phyloP scores from a whole-genome alignment of 1,140 invertebrate species.

The Trypoxylus dichotomus region DNA sequence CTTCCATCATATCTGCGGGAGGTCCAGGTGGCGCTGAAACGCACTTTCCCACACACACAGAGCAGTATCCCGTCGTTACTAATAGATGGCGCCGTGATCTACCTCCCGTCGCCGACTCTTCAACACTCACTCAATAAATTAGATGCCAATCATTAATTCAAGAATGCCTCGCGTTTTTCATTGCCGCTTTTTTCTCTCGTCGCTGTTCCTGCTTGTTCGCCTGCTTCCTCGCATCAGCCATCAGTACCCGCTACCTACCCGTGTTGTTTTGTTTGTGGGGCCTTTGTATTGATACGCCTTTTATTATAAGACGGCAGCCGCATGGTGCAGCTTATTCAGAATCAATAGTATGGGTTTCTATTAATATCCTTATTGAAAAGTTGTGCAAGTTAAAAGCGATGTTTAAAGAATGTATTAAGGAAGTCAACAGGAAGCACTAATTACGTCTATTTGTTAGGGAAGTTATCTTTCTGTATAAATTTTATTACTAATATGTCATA shows the following conservation, averaged over 20 bases:
- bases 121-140: constrained; percentile 42
- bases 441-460: too few species aligned
- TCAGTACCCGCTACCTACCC: background rate
- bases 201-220: background rate
- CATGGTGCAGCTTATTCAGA: background rate
- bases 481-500: too few species aligned
- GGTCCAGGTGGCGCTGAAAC: constrained; percentile 42
- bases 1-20: constrained; percentile 38
- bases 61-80: constrained; percentile 34
- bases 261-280: background rate
- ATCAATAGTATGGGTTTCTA: background rate
- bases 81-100: constrained; percentile 43
- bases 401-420: background rate
- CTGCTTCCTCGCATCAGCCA: background rate
- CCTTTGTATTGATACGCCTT: constrained; percentile 2
- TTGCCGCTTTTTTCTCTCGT: constrained; percentile 4
- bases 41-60: constrained; percentile 36
- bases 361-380: background rate
- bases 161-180: constrained; percentile 10
- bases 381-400: background rate
- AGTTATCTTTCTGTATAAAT: too few species aligned
- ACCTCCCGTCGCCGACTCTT: constrained; percentile 42
- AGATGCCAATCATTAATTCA: constrained; percentile 34
- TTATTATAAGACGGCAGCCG: background rate
- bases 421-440: background rate